Conservation (phyloP, 2,113 vertebrate genomes). For the Leucopternis melanops region DNA sequence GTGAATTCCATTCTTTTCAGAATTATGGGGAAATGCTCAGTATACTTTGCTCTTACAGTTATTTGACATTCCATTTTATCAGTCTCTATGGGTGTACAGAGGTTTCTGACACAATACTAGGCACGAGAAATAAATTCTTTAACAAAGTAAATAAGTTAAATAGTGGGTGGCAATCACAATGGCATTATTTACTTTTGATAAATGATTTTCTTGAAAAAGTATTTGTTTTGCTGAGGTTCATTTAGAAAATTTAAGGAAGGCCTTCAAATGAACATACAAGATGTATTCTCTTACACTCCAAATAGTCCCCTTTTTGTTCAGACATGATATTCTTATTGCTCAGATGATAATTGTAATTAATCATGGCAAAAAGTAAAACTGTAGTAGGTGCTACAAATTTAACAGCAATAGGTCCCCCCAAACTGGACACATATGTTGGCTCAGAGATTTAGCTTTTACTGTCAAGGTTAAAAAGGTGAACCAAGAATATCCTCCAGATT, state of each 20-base stretch:
- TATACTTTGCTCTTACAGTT: neutral
- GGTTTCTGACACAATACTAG: neutral
- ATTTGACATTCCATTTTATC: neutral
- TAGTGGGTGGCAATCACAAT: neutral
- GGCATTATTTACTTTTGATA: slow-evolving; percentile 10
- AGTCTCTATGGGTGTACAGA: neutral
- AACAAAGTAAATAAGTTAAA: neutral
- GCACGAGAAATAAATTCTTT: slow-evolving; percentile 1
- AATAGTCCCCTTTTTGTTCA: neutral
- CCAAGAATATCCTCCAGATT: neutral
- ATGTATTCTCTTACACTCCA: neutral
- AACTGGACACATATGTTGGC: neutral
- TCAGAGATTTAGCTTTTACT: neutral
- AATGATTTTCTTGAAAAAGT: neutral
- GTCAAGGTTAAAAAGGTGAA: neutral
- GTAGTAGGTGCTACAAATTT: neutral
- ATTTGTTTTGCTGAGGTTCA: neutral
- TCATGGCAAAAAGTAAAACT: neutral
- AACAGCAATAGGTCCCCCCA: neutral
- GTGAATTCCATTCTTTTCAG: neutral
- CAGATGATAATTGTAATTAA: neutral
- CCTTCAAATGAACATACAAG: neutral
- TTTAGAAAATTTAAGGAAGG: neutral
- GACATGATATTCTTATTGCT: neutral
- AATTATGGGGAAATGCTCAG: neutral